These are phyloP conservation scores for Polia nebulosa DNA, from an alignment of 2,888 invertebrate genomes.

Conservation along the genomic window DNA sequence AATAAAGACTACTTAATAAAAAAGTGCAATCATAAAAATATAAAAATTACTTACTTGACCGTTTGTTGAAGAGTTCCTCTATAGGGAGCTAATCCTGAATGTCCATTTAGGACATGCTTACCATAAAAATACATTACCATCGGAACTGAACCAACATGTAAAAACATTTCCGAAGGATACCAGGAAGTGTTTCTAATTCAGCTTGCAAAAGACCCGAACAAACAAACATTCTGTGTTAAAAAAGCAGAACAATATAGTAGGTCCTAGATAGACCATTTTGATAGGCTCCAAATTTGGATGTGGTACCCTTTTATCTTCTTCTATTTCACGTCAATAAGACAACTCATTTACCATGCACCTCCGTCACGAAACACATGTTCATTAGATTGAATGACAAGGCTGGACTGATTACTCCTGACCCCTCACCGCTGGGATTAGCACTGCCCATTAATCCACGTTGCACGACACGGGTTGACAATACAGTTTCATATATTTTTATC, in stretches of 20 bases:
- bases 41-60: no score
- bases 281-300: neutral
- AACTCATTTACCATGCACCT: conserved; percentile 16
- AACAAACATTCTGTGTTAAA: no score
- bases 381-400: conserved; percentile 58
- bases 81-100: no score
- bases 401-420: conserved; percentile 57
- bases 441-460: conserved; percentile 50
- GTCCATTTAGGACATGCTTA: no score
- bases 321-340: neutral
- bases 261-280: neutral
- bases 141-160: no score
- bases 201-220: no score
- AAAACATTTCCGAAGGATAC: no score
- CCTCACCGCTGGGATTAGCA: conserved; percentile 48
- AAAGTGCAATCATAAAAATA: no score
- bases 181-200: no score
- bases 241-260: neutral
- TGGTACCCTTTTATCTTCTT: neutral
- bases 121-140: no score
- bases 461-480: conserved; percentile 57
- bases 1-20: no score
- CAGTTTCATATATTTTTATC: conserved; percentile 41
- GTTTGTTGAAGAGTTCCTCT: no score
- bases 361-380: conserved; percentile 36